These are phyloP conservation scores for Microcebus murinus DNA, from an alignment of 2,113 vertebrate genomes.

Conservation along the genomic window DNA sequence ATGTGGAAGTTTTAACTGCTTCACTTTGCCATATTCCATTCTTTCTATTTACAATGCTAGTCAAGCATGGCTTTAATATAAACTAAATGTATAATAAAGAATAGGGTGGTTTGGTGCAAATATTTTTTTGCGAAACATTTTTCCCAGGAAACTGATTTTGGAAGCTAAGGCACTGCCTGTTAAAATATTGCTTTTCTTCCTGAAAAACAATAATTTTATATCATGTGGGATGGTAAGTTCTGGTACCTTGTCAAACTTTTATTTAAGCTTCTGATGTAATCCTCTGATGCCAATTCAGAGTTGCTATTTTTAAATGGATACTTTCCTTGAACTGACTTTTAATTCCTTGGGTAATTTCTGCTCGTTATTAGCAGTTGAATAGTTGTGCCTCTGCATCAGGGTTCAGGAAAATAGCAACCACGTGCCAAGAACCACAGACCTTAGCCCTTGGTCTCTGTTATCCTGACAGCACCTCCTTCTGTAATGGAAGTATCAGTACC, in stretches of 20 bases:
- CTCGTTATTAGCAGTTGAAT: constrained; percentile 51
- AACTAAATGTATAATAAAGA: constrained; percentile 24
- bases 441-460: constrained; percentile 11
- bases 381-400: neutral
- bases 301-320: constrained; percentile 66
- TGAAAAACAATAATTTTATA: constrained; percentile 55
- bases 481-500: neutral
- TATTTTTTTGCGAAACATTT: neutral
- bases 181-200: constrained; percentile 40
- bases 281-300: constrained; percentile 44
- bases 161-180: neutral
- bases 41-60: neutral
- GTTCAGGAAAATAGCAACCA: constrained; percentile 59
- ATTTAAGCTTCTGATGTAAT: constrained; percentile 61
- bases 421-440: constrained; percentile 44
- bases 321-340: constrained; percentile 60
- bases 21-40: neutral
- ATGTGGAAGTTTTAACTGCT: neutral
- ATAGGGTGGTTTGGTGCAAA: neutral
- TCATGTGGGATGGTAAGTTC: constrained; percentile 23
- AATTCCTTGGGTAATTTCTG: constrained; percentile 57
- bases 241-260: constrained; percentile 61
- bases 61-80: neutral
- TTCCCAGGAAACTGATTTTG: constrained; percentile 33
- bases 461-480: neutral